Evolutionary conservation across 2,888 invertebrate species (phyloP), one percentile per base, ranked within the genome.

Genomic region (Synanthedon formicaeformis): DNA sequence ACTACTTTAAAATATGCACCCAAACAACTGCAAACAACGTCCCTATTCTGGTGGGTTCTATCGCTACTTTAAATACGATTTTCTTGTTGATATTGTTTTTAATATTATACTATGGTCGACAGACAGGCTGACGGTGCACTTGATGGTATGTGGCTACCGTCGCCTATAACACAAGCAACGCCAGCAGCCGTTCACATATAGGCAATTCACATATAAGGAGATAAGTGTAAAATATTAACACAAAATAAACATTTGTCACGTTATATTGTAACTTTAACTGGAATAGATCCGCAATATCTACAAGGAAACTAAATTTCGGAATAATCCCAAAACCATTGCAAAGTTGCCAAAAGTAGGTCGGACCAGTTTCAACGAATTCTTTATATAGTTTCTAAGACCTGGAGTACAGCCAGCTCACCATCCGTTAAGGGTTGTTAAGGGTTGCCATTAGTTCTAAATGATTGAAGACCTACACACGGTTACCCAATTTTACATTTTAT

Each of bases 321-420:
- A 65, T 63, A 65, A 53, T 60, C 53, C 55, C 27, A 18, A 54
- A 54, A 54, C 53, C 53, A 51, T 55, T 53, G 56, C 45, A 52
- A 59, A 68, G 58, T 67, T 64, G 62, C 61, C 61, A 61, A 65
- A 66, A 68, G 59, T 64, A 54, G 57, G 60, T 51, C 61, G 58
- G 53, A 41, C 54, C 55, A 48, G 61, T 55, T 57, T 55, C 52
- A 53, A 56, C 58, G 23, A 23, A 23, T 58, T 57, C 57, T 58
- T 57, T 56, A 55, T 16, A 16, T 52, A 57, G 54, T 57, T 57
- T 50, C 52, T 40, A 45, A 48, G 50, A 52, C 52, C 53, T 56
- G 55, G 55, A 41, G 27, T 51, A 48, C 48, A 50, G 58, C 56
- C 52, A 50, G 53, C 4, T 14, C 14, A 48, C 52, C 51, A 40